phyloP scores from a whole-genome alignment of 2,797 vertebrate species.

The Chlorospingus semifuscus region DNA sequence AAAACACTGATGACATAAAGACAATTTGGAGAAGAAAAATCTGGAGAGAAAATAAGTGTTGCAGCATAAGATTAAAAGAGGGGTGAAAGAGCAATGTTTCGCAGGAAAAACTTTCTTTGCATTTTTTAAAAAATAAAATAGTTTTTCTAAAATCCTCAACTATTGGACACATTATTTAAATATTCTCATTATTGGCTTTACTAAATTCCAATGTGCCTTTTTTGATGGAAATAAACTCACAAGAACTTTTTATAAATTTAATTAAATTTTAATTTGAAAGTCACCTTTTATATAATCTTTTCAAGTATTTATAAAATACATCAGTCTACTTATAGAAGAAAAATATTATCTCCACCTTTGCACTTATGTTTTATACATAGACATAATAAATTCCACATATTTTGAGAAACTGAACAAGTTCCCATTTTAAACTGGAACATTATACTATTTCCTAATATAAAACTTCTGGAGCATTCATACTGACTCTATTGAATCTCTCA shows the following conservation, averaged over 20 bases:
- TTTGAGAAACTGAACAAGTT: background rate
- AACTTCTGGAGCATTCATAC: constrained; percentile 7
- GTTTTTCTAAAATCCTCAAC: background rate
- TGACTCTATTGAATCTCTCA: background rate
- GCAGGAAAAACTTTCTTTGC: rapidly evolving
- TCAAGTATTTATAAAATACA: background rate
- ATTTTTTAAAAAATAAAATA: background rate
- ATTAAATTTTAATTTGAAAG: background rate
- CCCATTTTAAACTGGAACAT: background rate
- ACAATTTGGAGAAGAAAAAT: background rate
- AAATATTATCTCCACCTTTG: background rate
- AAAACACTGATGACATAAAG: background rate
- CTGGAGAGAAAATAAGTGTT: background rate
- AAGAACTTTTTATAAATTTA: background rate
- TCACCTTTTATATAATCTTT: background rate
- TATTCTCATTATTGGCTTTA: rapidly evolving
- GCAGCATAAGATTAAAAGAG: rapidly evolving
- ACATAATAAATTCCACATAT: background rate
- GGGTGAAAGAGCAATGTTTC: rapidly evolving
- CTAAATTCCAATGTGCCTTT: background rate
- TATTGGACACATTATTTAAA: background rate
- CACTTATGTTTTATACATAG: background rate
- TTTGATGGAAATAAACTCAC: background rate
- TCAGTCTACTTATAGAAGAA: background rate
- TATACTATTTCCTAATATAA: background rate